Evolutionary conservation across 2,797 vertebrate genomes (phyloP).

Genomic region (Cheirogaleus major): DNA sequence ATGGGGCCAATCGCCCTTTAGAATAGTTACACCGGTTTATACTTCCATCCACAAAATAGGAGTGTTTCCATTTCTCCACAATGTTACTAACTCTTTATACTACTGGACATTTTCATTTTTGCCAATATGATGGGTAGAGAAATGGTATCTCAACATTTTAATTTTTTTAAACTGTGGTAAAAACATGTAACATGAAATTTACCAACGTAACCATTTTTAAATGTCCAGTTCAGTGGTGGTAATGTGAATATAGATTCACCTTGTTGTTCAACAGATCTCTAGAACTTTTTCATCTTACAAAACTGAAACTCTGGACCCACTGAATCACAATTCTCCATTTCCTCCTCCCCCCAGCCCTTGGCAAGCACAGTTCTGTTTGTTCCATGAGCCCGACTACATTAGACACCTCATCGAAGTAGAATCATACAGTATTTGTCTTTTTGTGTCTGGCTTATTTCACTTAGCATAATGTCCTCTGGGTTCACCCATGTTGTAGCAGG

Average conservation of each 20-base stretch:
- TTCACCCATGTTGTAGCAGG: background rate
- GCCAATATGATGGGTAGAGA: background rate
- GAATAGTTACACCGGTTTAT: background rate
- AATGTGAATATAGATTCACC: background rate
- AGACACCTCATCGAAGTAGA: background rate
- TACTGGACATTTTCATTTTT: background rate
- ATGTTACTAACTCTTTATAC: background rate
- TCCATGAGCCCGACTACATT: background rate
- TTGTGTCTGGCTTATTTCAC: background rate
- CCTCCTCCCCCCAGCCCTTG: too few relatives aligned
- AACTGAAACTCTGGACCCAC: background rate
- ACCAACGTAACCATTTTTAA: background rate
- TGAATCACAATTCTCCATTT: background rate
- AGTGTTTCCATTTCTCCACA: background rate
- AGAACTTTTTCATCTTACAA: background rate
- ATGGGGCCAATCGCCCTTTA: background rate
- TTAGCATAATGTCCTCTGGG: background rate
- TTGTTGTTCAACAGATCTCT: background rate
- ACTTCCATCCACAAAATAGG: background rate
- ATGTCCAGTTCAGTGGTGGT: fast-evolving
- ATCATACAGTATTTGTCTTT: background rate
- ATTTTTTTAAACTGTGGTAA: background rate
- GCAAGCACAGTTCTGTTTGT: background rate
- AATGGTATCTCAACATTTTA: background rate
- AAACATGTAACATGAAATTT: background rate